Evolutionary conservation across 2,113 vertebrate species (phyloP).

Genomic region (Lutjanus erythropterus): DNA sequence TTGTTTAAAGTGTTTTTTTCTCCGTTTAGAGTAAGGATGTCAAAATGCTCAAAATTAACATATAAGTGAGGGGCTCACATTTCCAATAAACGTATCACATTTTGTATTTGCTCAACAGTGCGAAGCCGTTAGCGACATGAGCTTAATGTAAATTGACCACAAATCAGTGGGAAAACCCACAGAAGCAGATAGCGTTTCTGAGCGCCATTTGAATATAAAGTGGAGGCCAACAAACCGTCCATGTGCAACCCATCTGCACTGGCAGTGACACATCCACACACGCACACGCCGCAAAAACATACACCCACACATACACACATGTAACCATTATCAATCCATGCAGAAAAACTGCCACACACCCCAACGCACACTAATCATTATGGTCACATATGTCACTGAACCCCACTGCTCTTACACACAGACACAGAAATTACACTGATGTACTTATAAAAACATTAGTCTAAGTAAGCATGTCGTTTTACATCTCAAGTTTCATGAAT

Average conservation of each 20-base stretch:
- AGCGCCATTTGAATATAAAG: slow-evolving; percentile 3
- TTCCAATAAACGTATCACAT: background rate
- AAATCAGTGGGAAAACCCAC: background rate
- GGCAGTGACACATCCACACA: background rate
- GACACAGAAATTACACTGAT: slow-evolving; percentile 38
- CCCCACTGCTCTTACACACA: background rate
- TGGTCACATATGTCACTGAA: slow-evolving; percentile 50
- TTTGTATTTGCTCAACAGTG: background rate
- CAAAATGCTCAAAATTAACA: too few species aligned
- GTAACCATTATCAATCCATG: slow-evolving; percentile 34
- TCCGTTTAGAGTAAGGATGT: too few species aligned
- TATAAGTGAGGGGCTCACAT: background rate
- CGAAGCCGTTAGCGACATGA: background rate
- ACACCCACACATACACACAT: slow-evolving; percentile 16
- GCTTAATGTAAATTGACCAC: background rate
- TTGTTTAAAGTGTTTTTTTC: background rate
- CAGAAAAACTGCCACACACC: slow-evolving; percentile 43
- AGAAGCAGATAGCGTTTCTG: background rate
- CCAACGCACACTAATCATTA: slow-evolving; percentile 49
- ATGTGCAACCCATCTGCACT: slow-evolving; percentile 1
- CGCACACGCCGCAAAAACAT: background rate
- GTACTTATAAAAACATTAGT: slow-evolving; percentile 54
- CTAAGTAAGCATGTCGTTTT: slow-evolving; percentile 48
- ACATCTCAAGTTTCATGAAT: slow-evolving; percentile 54
- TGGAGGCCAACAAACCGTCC: background rate